Evolutionary conservation across 2,888 invertebrate genomes (phyloP).

Genomic region (Cynaeus angustus): DNA sequence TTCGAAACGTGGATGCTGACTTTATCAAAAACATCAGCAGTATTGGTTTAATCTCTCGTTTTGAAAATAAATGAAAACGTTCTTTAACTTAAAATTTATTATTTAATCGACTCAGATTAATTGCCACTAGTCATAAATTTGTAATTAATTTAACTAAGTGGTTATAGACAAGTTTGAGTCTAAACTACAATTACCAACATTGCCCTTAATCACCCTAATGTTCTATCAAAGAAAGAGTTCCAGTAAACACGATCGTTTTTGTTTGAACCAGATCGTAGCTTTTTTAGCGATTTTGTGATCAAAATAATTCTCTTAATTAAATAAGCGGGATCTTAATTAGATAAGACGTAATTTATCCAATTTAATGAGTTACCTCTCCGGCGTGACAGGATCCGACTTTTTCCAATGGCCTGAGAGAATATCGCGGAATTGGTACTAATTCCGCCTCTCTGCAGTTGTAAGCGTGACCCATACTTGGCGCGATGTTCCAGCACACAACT

Average conservation of each 20-base stretch:
- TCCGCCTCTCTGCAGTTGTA: conserved; percentile 77
- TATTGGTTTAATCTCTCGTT: too few species aligned
- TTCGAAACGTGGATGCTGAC: not conserved
- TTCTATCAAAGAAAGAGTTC: too few species aligned
- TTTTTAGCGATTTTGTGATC: not conserved
- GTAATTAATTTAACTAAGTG: too few species aligned
- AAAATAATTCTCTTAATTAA: conserved; percentile 31
- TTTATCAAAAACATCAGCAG: not conserved
- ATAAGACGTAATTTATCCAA: conserved; percentile 40
- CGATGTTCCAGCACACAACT: conserved; percentile 76
- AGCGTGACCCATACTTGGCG: conserved; percentile 76
- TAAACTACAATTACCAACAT: too few species aligned
- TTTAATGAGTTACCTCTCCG: conserved; percentile 72
- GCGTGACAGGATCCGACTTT: conserved; percentile 75
- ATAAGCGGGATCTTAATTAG: conserved; percentile 35
- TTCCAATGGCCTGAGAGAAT: conserved; percentile 74
- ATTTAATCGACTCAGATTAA: too few species aligned
- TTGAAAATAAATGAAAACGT: too few species aligned
- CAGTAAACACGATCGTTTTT: too few species aligned
- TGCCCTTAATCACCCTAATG: too few species aligned
- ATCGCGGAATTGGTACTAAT: conserved; percentile 74
- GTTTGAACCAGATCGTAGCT: too few species aligned
- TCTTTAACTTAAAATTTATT: too few species aligned
- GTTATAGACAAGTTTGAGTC: too few species aligned
- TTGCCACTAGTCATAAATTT: too few species aligned